These are phyloP conservation scores for Octomys mimax DNA, from an alignment of 2,797 vertebrate genomes.

Conservation along the genomic window DNA sequence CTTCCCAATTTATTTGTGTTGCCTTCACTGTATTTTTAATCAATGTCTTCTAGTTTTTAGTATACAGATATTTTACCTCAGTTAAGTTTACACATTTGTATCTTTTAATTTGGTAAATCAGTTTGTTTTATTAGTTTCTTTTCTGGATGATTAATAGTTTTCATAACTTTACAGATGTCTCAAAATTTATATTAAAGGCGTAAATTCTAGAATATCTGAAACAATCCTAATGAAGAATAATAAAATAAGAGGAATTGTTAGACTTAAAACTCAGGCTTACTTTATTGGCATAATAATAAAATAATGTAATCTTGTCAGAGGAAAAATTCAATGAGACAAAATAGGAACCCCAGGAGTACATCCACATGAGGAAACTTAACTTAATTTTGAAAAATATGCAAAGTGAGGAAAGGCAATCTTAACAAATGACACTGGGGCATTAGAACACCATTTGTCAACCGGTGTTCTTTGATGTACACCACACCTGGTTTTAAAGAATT, in stretches of 20 bases:
- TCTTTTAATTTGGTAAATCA: not conserved
- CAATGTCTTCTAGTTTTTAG: not conserved
- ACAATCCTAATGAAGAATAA: not conserved
- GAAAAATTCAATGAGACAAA: not conserved
- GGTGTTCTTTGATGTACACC: not conserved
- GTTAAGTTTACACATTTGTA: not conserved
- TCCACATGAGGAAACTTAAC: not conserved
- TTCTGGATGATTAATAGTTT: not conserved
- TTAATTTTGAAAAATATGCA: not conserved
- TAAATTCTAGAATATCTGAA: not conserved
- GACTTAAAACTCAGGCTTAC: not conserved
- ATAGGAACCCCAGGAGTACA: not conserved
- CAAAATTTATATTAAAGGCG: not conserved
- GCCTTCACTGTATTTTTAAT: not conserved
- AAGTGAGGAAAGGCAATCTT: not conserved
- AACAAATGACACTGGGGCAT: not conserved
- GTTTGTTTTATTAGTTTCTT: not conserved
- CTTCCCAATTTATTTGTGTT: not conserved
- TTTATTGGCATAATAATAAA: not conserved
- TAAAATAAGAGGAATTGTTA: not conserved
- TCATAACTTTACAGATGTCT: not conserved
- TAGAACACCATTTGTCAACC: not conserved
- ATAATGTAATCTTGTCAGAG: not conserved
- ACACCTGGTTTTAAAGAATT: constrained; percentile 27
- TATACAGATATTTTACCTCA: not conserved